Percentiles rank a stretch among this genome's conserved stretches.
Conservation (phyloP, 2,113 vertebrate species). For the Stictonetta naevosa region DNA sequence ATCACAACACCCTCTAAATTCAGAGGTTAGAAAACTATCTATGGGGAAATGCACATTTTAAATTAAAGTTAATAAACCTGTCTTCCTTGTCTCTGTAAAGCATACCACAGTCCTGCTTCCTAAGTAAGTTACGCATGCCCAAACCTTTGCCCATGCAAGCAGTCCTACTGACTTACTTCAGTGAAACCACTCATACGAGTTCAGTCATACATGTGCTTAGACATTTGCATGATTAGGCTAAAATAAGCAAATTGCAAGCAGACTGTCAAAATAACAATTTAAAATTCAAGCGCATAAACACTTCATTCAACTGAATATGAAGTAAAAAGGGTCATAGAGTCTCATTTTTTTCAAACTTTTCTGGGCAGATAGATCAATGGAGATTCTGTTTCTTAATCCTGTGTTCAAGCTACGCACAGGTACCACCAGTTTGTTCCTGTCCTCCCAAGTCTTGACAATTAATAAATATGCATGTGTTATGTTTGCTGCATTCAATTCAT, state of each 20-base stretch:
- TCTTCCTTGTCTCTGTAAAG: not conserved
- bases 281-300: not conserved
- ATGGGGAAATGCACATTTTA: not conserved
- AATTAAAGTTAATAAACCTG: not conserved
- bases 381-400: not conserved
- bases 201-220: not conserved
- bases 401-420: not conserved
- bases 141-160: not conserved
- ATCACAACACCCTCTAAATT: not conserved
- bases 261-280: conserved; percentile 32
- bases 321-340: not conserved
- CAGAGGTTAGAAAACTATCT: not conserved
- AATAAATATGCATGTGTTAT: not conserved
- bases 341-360: not conserved
- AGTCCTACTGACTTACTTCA: not conserved
- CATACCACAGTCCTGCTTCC: not conserved
- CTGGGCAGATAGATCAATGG: not conserved
- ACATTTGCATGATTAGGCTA: not conserved
- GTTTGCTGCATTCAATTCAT: not conserved
- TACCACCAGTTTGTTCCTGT: not conserved
- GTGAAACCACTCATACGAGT: not conserved
- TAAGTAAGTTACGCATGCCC: not conserved
- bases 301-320: not conserved
- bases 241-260: not conserved
- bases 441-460: not conserved